Percentiles rank a stretch among this genome's conserved stretches.
These are phyloP conservation scores for Helicorthomorpha holstii DNA, from an alignment of 1,140 invertebrate species.

Conservation along the genomic window DNA sequence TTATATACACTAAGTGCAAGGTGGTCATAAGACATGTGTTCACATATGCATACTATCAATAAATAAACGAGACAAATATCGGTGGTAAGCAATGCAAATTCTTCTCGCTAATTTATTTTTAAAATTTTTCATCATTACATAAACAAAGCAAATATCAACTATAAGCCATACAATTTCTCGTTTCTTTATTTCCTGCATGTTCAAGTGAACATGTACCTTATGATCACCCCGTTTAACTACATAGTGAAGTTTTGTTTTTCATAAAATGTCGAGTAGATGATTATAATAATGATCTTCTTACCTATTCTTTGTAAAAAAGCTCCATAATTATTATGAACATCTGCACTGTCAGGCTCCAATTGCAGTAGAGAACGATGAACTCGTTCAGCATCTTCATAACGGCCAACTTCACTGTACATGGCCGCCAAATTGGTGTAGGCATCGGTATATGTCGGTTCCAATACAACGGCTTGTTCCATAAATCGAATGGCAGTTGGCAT, in stretches of 20 bases:
- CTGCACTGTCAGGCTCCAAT: conserved; percentile 19
- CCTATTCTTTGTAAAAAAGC: conserved; percentile 26
- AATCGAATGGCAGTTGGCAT: conserved; percentile 17
- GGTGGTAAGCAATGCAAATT: too few relatives aligned
- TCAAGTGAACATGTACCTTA: too few relatives aligned
- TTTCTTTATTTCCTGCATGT: too few relatives aligned
- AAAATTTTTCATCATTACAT: too few relatives aligned
- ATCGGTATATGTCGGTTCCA: conserved; percentile 20
- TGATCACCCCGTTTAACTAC: too few relatives aligned
- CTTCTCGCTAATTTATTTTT: too few relatives aligned
- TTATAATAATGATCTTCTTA: conserved; percentile 12
- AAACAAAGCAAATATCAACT: too few relatives aligned
- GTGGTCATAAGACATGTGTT: too few relatives aligned
- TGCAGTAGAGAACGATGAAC: conserved; percentile 19
- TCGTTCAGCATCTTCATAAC: conserved; percentile 15
- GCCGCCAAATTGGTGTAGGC: conserved; percentile 20
- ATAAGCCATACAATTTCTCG: too few relatives aligned
- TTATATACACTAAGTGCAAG: too few relatives aligned
- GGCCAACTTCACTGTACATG: conserved; percentile 17
- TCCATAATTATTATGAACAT: conserved; percentile 27
- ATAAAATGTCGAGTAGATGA: background rate
- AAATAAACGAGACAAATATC: too few relatives aligned
- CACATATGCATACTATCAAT: too few relatives aligned
- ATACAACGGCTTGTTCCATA: conserved; percentile 19
- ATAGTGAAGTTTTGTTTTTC: background rate